These are phyloP conservation scores for Reticulitermes lucifugus DNA, from an alignment of 2,888 invertebrate species.

Conservation along the genomic window DNA sequence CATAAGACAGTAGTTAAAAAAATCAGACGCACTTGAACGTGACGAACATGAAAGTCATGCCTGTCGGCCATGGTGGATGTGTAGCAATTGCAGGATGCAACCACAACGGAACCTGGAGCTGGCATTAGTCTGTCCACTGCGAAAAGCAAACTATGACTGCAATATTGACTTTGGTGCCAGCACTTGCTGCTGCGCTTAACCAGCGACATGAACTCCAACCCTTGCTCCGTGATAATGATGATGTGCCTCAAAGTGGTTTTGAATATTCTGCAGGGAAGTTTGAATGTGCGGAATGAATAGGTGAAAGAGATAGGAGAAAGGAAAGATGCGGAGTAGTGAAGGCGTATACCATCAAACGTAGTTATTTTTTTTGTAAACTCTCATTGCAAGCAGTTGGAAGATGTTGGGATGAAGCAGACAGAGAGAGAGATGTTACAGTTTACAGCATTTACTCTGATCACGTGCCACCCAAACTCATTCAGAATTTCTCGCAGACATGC, in stretches of 20 bases:
- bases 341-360: neutral
- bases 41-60: no score
- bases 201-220: neutral
- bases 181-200: neutral
- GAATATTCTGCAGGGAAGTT: neutral
- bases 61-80: no score
- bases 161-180: neutral
- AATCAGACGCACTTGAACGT: no score
- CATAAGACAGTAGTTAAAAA: no score
- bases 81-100: no score
- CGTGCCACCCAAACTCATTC: neutral
- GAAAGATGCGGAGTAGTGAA: neutral
- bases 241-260: neutral
- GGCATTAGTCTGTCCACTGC: no score
- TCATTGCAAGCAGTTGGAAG: neutral
- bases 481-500: neutral
- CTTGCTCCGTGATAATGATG: neutral
- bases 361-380: neutral
- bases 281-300: neutral
- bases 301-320: neutral
- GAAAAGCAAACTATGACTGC: neutral
- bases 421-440: neutral
- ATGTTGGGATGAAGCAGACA: neutral
- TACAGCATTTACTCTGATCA: neutral
- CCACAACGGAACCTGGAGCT: no score